Conservation (phyloP, 53 echinoderm and acorn worm species). For the Paelopatides confundens region DNA sequence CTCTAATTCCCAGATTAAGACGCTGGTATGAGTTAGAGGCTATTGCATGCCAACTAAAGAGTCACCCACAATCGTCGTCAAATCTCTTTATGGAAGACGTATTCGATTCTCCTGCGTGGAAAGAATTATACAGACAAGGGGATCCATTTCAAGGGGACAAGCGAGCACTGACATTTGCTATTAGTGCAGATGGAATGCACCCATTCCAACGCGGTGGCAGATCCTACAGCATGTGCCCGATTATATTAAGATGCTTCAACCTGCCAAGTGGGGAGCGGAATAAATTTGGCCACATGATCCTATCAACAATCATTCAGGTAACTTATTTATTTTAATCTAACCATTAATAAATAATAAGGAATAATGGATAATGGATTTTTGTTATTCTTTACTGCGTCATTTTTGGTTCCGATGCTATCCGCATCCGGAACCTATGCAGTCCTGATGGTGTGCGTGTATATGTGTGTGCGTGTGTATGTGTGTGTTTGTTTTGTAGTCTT, state of each 20-base stretch:
- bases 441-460: too few species aligned
- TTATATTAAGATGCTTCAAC: background rate
- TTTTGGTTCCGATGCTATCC: too few species aligned
- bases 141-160: background rate
- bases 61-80: background rate
- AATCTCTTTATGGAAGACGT: background rate
- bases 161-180: background rate
- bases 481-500: too few species aligned
- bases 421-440: too few species aligned
- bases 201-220: background rate
- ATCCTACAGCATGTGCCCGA: background rate
- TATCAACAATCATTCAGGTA: background rate
- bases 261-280: constrained; percentile 10
- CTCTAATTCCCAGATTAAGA: background rate
- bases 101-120: background rate
- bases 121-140: background rate
- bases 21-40: background rate
- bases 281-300: constrained; percentile 2
- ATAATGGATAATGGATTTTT: too few species aligned
- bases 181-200: background rate
- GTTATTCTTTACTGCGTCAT: too few species aligned
- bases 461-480: too few species aligned
- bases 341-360: too few species aligned
- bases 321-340: too few species aligned
- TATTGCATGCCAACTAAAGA: background rate